Conservation (phyloP, 2,888 invertebrate species). For the Lepeophtheirus nordmannii region DNA sequence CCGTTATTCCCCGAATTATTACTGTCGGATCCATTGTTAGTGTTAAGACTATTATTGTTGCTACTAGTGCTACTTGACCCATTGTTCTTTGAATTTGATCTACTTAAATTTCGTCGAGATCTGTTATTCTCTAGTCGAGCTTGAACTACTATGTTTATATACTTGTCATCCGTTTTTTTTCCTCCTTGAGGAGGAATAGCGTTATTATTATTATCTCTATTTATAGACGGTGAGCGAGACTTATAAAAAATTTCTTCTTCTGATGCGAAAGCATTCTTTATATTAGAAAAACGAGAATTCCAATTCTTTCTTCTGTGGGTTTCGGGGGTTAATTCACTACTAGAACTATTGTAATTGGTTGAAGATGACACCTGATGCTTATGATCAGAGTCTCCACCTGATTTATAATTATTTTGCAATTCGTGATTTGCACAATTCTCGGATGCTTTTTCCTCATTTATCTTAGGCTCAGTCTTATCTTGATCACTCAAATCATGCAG, state of each 20-base stretch:
- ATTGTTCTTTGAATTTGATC: neutral
- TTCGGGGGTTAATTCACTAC: conserved; percentile 9
- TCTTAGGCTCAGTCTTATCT: too few relatives aligned
- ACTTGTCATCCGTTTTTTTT: neutral
- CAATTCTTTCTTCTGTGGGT: conserved; percentile 14
- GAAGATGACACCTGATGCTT: neutral
- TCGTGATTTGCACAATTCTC: neutral
- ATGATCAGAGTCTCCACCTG: neutral
- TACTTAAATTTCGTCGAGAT: neutral
- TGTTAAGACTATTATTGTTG: neutral
- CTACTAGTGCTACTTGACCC: neutral
- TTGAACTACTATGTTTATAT: neutral
- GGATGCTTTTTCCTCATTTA: neutral
- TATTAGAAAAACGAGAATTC: conserved; percentile 23
- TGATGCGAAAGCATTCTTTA: conserved; percentile 21
- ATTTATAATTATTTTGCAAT: neutral
- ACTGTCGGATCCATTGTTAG: neutral
- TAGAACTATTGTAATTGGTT: neutral
- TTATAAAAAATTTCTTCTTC: conserved; percentile 4
- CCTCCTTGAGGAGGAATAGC: neutral
- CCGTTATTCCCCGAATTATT: neutral
- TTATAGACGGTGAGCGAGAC: conserved; percentile 19
- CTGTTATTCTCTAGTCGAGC: neutral
- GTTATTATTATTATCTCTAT: neutral
- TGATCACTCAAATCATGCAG: too few relatives aligned